Conservation (phyloP, 2,888 invertebrate genomes). For the Caenorhabditis sp. region DNA sequence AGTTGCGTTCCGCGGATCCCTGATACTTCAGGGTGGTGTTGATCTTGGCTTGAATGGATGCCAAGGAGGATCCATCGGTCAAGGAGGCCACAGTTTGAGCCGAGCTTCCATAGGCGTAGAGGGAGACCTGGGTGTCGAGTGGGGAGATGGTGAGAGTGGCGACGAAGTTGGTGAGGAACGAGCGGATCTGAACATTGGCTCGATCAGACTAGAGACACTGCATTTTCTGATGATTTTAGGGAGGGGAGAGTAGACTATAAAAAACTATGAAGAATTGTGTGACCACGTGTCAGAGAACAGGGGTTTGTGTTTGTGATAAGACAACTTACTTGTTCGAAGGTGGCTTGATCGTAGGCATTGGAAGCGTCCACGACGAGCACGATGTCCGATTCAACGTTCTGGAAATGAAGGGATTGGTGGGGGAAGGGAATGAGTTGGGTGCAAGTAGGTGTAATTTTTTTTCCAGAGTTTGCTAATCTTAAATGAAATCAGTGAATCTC, state of each 20-base stretch:
- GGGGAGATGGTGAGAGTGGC: conserved; percentile 65
- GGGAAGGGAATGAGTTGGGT: not conserved
- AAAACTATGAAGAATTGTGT: not conserved
- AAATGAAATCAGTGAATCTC: too few relatives aligned
- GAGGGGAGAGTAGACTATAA: conserved; percentile 34
- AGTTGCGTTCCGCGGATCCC: conserved; percentile 56
- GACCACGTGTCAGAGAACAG: conserved; percentile 8
- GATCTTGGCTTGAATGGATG: conserved; percentile 55
- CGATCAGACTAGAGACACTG: not conserved
- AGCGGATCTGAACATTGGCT: conserved; percentile 51
- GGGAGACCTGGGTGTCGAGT: conserved; percentile 66
- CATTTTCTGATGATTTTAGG: conserved; percentile 14
- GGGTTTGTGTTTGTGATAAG: not conserved
- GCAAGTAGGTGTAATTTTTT: too few relatives aligned
- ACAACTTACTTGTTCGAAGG: conserved; percentile 48
- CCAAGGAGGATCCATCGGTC: conserved; percentile 51
- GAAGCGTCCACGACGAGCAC: conserved; percentile 62
- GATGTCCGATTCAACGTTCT: conserved; percentile 66
- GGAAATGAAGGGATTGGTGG: conserved; percentile 3
- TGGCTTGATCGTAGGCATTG: conserved; percentile 45
- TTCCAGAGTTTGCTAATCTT: too few relatives aligned
- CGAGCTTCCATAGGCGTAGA: conserved; percentile 67
- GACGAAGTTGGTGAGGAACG: conserved; percentile 60
- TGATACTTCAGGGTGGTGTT: conserved; percentile 66
- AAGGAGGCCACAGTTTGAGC: conserved; percentile 55